Evolutionary conservation across 2,797 vertebrate species (phyloP), one percentile per base, ranked within the genome.

Genomic region (Oryzias dopingdopingensis): DNA sequence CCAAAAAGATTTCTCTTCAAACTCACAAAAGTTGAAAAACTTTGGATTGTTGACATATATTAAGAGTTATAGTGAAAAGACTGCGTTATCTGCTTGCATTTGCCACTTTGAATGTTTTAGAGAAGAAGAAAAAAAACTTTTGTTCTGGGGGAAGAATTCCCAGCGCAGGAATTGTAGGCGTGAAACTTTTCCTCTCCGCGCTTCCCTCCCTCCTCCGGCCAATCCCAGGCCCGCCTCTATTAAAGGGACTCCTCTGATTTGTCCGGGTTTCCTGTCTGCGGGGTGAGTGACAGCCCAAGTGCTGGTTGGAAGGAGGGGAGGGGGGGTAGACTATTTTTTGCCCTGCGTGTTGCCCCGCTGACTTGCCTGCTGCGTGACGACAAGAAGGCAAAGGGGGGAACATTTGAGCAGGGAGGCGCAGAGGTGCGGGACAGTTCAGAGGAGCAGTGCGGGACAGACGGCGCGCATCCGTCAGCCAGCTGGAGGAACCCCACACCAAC

Each of bases 291-390:
- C 91, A 88, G 83, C 65, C 72, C 5, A 13, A n/a, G 52, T 42
- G 67, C 64, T 7, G 6, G 23, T 23, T 16, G 23, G 3, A 22
- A 22, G 20, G 20, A 22, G 2, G 20, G 2, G 2, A 18, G 48
- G 7, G 18, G 57, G 24, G 42, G 13, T 16, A 20, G 56, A 56
- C 72, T 49, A 52, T 77, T 75, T 64, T 57, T 61, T 40, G 13
- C 14, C 22, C 4, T 47, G 63, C 29, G 65, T 18, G 62, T 75
- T 68, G 56, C 67, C 69, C 74, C 20, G 67, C 70, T 66, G 75
- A 87, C 84, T 88, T 88, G 85, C 65, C 75, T 83, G 85, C 79
- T 88, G 77, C 81, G 89, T 89, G 90, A 89, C 84, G 85, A 68
- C 63, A 44, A 29, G 42, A 57, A 68, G 49, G 62, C 65, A 66